phyloP scores from a whole-genome alignment of 2,113 vertebrate genomes.

The Reinhardtius hippoglossoides region DNA sequence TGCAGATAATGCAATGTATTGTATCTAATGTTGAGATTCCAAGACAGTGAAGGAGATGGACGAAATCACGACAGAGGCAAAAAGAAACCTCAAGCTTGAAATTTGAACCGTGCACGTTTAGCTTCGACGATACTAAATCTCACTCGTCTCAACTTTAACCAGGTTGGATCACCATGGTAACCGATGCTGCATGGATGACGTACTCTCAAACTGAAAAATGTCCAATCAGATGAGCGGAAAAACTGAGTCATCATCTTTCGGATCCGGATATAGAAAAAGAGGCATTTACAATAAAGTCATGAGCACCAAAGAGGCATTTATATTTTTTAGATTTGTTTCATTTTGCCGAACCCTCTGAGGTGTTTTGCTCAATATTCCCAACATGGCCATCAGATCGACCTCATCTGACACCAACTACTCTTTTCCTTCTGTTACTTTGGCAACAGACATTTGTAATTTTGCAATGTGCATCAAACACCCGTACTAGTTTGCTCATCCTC shows the following conservation, averaged over 20 bases:
- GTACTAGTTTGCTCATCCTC: neutral
- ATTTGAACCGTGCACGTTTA: neutral
- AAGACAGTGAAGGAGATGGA: conserved; percentile 1
- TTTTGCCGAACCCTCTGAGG: too few species aligned
- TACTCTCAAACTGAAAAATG: neutral
- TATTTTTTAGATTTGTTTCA: too few species aligned
- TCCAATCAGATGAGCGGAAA: neutral
- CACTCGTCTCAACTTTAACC: too few species aligned
- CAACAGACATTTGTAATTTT: neutral
- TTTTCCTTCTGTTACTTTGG: neutral
- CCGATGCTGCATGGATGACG: too few species aligned
- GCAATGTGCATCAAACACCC: neutral
- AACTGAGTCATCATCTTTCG: too few species aligned
- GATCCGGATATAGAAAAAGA: neutral
- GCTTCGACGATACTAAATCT: too few species aligned
- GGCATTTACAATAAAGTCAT: neutral
- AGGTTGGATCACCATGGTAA: too few species aligned
- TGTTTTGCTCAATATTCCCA: too few species aligned
- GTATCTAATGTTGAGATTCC: conserved; percentile 11
- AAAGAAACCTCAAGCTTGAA: neutral
- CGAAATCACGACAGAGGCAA: neutral
- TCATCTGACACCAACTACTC: too few species aligned
- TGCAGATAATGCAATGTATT: conserved; percentile 40
- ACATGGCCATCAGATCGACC: too few species aligned
- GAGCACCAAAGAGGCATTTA: neutral